A percentile compares a stretch with the other conserved stretches of the same genome.
These are phyloP conservation scores for Lycaon pictus DNA, from an alignment of 2,113 vertebrate genomes.

Conservation along the genomic window DNA sequence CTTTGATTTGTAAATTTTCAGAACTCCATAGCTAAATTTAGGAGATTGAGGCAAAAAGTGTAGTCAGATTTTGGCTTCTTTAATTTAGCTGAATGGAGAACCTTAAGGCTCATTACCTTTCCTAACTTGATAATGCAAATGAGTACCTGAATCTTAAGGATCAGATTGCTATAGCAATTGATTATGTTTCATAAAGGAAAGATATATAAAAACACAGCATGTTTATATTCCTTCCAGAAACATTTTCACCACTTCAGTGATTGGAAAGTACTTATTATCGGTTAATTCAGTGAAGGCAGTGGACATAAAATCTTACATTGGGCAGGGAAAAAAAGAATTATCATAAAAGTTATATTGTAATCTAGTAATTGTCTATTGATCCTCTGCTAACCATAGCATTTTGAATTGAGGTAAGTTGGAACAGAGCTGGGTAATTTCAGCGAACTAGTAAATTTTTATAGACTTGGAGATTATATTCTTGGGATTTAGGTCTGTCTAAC, in stretches of 20 bases:
- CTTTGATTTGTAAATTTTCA: conserved; percentile 46
- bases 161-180: not conserved
- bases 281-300: not conserved
- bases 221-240: conserved; percentile 34
- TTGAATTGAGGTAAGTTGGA: conserved; percentile 36
- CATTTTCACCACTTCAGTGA: not conserved
- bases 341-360: not conserved
- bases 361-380: not conserved
- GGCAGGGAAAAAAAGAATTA: not conserved
- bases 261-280: not conserved
- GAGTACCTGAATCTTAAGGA: not conserved
- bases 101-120: conserved; percentile 2
- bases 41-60: not conserved
- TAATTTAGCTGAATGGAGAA: conserved; percentile 5
- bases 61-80: not conserved
- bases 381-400: not conserved
- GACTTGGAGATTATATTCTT: conserved; percentile 18
- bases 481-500: not conserved
- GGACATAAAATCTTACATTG: not conserved
- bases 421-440: not conserved
- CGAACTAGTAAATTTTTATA: conserved; percentile 46
- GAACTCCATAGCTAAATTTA: not conserved
- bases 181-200: conserved; percentile 40
- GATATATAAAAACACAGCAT: not conserved
- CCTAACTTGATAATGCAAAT: not conserved